phyloP scores from a whole-genome alignment of 2,888 invertebrate genomes.

The Apamea sordens region DNA sequence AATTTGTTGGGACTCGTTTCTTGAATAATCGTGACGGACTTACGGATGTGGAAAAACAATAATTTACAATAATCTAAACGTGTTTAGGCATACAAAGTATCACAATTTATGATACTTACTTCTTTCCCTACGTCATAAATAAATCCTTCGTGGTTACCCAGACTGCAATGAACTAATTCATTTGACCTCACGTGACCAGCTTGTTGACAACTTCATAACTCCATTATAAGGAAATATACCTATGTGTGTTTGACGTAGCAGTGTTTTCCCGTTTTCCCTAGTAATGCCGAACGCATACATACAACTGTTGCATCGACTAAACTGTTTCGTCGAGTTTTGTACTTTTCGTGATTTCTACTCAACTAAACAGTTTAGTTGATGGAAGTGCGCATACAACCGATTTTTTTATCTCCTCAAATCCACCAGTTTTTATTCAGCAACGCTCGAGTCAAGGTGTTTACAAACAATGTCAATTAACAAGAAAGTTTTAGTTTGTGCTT shows the following conservation, averaged over 20 bases:
- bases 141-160: conserved; percentile 48
- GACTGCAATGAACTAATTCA: conserved; percentile 43
- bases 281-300: no score
- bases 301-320: no score
- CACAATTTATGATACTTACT: conserved; percentile 35
- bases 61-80: conserved; percentile 37
- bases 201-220: conserved; percentile 36
- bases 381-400: no score
- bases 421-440: no score
- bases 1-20: conserved; percentile 49
- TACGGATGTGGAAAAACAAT: conserved; percentile 48
- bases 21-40: conserved; percentile 58
- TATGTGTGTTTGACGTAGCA: conserved; percentile 32
- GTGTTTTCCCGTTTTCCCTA: conserved; percentile 53
- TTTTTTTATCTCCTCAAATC: no score
- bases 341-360: no score
- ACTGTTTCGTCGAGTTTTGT: no score
- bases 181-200: conserved; percentile 47
- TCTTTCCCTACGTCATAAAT: conserved; percentile 45
- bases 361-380: no score
- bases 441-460: no score
- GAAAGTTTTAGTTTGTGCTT: no score
- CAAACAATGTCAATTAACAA: no score
- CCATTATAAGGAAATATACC: conserved; percentile 44
- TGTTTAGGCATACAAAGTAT: conserved; percentile 34